Percentiles rank a stretch among this genome's conserved stretches.
Evolutionary conservation across 2,888 invertebrate genomes (phyloP).

Genomic region (Villa cingulata): DNA sequence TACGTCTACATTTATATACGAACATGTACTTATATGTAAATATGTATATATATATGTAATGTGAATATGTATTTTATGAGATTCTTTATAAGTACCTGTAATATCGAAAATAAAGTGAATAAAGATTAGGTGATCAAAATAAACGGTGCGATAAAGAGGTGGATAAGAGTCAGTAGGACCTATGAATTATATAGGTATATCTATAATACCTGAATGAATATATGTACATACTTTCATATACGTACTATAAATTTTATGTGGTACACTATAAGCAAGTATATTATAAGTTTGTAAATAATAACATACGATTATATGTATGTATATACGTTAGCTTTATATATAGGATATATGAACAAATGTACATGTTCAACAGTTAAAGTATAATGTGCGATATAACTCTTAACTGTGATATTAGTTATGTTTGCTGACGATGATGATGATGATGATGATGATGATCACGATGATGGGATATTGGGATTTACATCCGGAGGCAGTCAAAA

Average conservation of each 20-base stretch:
- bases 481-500: conserved; percentile 7
- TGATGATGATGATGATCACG: background rate
- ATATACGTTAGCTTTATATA: no score
- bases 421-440: background rate
- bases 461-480: background rate
- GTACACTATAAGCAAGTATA: no score
- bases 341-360: no score
- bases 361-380: background rate
- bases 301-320: no score
- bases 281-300: no score
- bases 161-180: background rate
- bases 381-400: no score
- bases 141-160: background rate
- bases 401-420: no score
- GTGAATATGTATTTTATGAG: background rate
- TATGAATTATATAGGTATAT: background rate
- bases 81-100: no score
- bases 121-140: background rate
- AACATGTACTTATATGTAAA: background rate
- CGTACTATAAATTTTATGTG: no score
- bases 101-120: no score
- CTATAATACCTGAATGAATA: background rate
- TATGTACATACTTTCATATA: no score
- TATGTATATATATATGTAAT: background rate
- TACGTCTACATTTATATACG: background rate